Evolutionary conservation across 2,888 invertebrate genomes (phyloP), one percentile per base, ranked within the genome.

Genomic region (Rugalucina vietnamica): DNA sequence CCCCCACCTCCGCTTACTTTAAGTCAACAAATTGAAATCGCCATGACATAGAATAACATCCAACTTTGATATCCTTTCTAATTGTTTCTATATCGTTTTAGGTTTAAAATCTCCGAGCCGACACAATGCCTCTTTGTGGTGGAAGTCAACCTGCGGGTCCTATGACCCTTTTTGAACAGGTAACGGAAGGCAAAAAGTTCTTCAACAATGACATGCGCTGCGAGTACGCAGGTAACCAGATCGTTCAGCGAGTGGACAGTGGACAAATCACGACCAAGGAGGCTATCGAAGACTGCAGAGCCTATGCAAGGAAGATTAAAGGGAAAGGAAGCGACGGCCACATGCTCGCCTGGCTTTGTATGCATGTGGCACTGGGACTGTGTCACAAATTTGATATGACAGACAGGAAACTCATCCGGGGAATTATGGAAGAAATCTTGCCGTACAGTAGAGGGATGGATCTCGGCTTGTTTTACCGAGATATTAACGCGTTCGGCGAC

Each of bases 341-440:
- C 32, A 78, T 82, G 78, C 71, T 84, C 29, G 81, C 78, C 27
- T 88, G 88, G 88, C 54, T 87, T 50, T 74, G 83, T 39, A 82
- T 87, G 37, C 88, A 88, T 76, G 65, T 88, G 18, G 86, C 84
- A 4, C 82, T 88, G 65, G 88, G 88, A 5, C 37, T 88, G 3
- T 88, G 88, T 79, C 85, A 80, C 60, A 80, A 85, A 69, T 85
- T 85, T 37, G 79, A 82, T 60, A 39, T 79, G 14, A 65, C 43
- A 21, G 75, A 85, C 37, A 85, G 82, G 18, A 70, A 50, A n/a
- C 21, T 21, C 4, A 37, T 87, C 14, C 69, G 87, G 27, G 32
- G 37, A 8, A 73, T 88, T 27, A 69, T 88, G 65, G 10, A 71
- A 49, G 84, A 84, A 32, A 76, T 88, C 50, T 37, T 87, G n/a